Conservation (phyloP, 2,797 vertebrate genomes). For the Iguana delicatissima region DNA sequence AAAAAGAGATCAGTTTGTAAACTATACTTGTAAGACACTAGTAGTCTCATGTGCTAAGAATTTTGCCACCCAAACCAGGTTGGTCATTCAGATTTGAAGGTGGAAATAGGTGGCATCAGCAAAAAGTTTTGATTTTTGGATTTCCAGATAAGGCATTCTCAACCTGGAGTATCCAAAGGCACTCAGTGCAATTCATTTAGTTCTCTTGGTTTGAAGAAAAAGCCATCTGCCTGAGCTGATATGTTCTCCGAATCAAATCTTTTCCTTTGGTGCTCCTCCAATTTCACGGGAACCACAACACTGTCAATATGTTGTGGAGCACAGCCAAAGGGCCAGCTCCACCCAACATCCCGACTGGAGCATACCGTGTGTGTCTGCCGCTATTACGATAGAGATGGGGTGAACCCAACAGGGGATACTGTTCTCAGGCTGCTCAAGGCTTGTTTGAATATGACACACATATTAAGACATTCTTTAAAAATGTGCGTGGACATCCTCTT, state of each 20-base stretch:
- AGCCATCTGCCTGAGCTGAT: not conserved
- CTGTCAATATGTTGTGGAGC: not conserved
- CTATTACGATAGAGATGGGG: no score
- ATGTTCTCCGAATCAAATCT: no score
- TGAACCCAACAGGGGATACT: not conserved
- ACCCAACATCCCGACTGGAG: no score
- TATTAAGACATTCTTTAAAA: not conserved
- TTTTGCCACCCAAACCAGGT: not conserved
- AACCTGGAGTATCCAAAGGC: no score
- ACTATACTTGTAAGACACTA: fast-evolving
- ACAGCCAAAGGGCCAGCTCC: not conserved
- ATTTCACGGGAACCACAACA: not conserved
- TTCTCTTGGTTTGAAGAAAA: not conserved
- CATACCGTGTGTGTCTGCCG: no score
- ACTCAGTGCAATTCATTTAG: fast-evolving
- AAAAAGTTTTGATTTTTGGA: no score
- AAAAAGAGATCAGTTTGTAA: not conserved
- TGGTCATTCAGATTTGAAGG: no score
- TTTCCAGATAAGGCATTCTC: no score
- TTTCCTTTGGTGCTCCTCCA: not conserved
- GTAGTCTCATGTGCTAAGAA: no score
- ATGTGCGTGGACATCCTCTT: no score
- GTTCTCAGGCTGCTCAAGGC: not conserved
- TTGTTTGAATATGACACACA: not conserved
- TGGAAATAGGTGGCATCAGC: no score